Evolutionary conservation across 2,888 invertebrate genomes (phyloP).

Genomic region (Adineta ricciae): DNA sequence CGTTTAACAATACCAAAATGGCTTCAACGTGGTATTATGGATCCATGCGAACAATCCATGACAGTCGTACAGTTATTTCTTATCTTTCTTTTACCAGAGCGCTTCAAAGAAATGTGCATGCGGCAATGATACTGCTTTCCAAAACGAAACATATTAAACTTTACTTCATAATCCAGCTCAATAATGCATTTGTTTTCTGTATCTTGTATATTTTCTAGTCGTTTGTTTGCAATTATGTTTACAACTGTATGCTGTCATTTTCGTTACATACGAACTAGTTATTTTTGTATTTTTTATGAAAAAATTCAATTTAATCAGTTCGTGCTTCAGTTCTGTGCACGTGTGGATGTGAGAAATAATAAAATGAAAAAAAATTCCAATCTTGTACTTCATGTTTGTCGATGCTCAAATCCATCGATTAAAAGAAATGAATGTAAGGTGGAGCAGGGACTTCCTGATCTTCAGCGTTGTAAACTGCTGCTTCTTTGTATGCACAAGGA

Average conservation of each 20-base stretch:
- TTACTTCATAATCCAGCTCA: not conserved
- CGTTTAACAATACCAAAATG: constrained; percentile 97
- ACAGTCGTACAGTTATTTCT: not conserved
- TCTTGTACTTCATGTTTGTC: too few relatives aligned
- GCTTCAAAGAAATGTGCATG: constrained; percentile 16
- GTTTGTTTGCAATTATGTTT: not conserved
- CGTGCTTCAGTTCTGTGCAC: too few relatives aligned
- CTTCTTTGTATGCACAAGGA: not conserved
- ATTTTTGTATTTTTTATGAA: too few relatives aligned
- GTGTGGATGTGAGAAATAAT: too few relatives aligned
- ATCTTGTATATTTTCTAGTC: not conserved
- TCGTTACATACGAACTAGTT: too few relatives aligned
- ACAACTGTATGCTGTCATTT: not conserved
- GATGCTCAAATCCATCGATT: too few relatives aligned
- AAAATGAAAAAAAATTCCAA: too few relatives aligned
- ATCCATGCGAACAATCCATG: constrained; percentile 48
- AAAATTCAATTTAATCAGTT: too few relatives aligned
- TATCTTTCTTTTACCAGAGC: constrained; percentile 3
- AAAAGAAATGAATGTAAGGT: not conserved
- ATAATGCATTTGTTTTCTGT: not conserved
- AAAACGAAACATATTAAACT: too few relatives aligned
- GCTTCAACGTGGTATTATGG: constrained; percentile 95
- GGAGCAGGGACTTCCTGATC: not conserved
- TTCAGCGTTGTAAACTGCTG: not conserved
- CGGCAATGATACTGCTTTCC: not conserved